Evolutionary conservation across 1,140 invertebrate genomes (phyloP), one percentile per base, ranked within the genome.

Genomic region (Wasmannia auropunctata): DNA sequence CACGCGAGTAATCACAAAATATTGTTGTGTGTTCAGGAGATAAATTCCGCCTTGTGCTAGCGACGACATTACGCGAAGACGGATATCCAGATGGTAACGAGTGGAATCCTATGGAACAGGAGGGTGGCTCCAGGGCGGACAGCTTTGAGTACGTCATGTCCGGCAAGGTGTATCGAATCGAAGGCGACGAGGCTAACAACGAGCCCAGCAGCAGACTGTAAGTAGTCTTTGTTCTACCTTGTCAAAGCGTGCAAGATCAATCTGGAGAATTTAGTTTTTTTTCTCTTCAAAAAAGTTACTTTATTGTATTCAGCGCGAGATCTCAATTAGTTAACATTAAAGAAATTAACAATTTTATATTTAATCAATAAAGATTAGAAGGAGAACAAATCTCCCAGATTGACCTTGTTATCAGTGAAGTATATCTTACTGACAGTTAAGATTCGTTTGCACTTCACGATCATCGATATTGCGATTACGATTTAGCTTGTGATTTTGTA

Each of bases 111-210:
- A 95, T 96, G 4, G 97, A 97, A 62, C 95, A 97, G 87, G 97
- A 98, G 87, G 96, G 96, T n/a, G 97, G 98, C 31, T 98, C 98
- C 1, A 96, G 98, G 74, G 98, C 99, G 0, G 98, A 99, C 93
- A 98, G 98, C 92, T 99, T 99, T 93, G 99, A 99, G 93, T 99
- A 99, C 95, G 99, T 99, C 14, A 99, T 99, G 99, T 99, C 98
- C 88, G 99, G 99, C n/a, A 99, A 99, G 95, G 98, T 99, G 67
- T 99, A 99, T 94, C 96, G 99, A 69, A 99, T 99, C 92, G 99
- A 99, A 95, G 99, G 99, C 16, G 99, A 99, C 92, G 99, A 99
- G 87, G 97, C 97, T n/a, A 97, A 97, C 37, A 97, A 97, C 86
- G 98, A 99, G 93, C 97, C 98, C 0, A 97, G 97, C 10, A 98